A percentile compares a stretch with the other conserved stretches of the same genome.
These are phyloP conservation scores for Pelecanoides urinatrix DNA, from an alignment of 2,113 vertebrate genomes.

Conservation along the genomic window DNA sequence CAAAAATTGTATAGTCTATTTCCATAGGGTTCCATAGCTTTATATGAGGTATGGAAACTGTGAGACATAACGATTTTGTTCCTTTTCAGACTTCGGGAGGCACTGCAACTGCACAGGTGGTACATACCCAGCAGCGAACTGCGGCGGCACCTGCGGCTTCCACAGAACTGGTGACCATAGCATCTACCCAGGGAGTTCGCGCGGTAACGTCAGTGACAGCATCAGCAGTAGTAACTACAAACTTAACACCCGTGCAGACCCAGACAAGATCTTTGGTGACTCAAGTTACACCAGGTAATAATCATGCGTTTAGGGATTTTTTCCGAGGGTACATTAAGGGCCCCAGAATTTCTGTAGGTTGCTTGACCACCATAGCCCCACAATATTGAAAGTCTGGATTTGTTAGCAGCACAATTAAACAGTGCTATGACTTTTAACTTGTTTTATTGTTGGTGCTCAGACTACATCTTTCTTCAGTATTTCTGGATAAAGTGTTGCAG, in stretches of 20 bases:
- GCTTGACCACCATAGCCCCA: rapidly evolving
- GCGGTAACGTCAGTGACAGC: slow-evolving; percentile 84
- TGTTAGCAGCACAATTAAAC: background rate
- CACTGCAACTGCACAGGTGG: slow-evolving; percentile 77
- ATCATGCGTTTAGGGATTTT: background rate
- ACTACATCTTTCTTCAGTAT: background rate
- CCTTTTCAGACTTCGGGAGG: slow-evolving; percentile 76
- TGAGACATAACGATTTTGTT: background rate
- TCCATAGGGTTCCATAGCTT: background rate
- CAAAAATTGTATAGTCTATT: rapidly evolving
- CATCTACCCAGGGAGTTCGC: slow-evolving; percentile 81
- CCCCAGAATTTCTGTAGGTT: background rate
- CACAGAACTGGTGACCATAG: slow-evolving; percentile 84
- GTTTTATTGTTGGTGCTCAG: background rate
- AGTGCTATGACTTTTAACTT: background rate
- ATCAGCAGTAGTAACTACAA: slow-evolving; percentile 84
- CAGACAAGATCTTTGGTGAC: slow-evolving; percentile 83
- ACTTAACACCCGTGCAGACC: slow-evolving; percentile 81
- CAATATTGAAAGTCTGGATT: background rate
- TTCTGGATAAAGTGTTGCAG: background rate
- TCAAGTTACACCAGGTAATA: slow-evolving; percentile 81
- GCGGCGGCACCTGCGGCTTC: slow-evolving; percentile 72
- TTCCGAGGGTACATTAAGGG: rapidly evolving
- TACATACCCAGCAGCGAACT: slow-evolving; percentile 86
- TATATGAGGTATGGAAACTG: rapidly evolving